A percentile compares a stretch with the other conserved stretches of the same genome.
Evolutionary conservation across 1,140 invertebrate genomes (phyloP).

Genomic region (Drosophila setifemur): DNA sequence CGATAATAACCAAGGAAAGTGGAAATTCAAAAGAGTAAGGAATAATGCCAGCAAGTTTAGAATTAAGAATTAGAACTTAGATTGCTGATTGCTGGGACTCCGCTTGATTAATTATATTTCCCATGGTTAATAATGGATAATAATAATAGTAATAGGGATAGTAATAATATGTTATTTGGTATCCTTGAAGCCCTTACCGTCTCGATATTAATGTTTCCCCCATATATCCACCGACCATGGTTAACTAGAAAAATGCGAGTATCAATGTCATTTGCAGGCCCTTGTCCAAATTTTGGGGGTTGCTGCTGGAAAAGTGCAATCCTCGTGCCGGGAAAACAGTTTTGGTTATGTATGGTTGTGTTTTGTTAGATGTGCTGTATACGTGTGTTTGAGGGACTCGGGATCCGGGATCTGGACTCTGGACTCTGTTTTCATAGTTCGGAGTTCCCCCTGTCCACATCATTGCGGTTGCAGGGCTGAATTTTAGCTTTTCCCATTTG

Average conservation of each 20-base stretch:
- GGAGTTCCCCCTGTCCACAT: slow-evolving; percentile 37
- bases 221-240: too few species aligned
- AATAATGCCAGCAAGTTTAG: background rate
- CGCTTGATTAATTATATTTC: too few species aligned
- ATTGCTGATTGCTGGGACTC: too few species aligned
- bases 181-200: too few species aligned
- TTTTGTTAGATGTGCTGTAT: slow-evolving; percentile 47
- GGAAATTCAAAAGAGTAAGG: background rate
- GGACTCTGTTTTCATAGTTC: background rate
- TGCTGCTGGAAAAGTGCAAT: slow-evolving; percentile 15
- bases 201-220: too few species aligned
- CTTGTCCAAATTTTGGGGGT: slow-evolving; percentile 35
- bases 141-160: too few species aligned
- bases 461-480: slow-evolving; percentile 58
- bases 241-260: slow-evolving; percentile 53
- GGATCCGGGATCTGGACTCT: slow-evolving; percentile 2
- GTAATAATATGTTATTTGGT: too few species aligned
- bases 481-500: slow-evolving; percentile 33
- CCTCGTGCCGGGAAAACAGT: background rate
- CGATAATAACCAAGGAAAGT: background rate
- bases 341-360: slow-evolving; percentile 32
- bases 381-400: background rate
- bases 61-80: background rate
- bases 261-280: slow-evolving; percentile 71
- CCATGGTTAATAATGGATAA: too few species aligned